Evolutionary conservation across 2,797 vertebrate species (phyloP), one percentile per base, ranked within the genome.

Genomic region (Monodelphis domestica): DNA sequence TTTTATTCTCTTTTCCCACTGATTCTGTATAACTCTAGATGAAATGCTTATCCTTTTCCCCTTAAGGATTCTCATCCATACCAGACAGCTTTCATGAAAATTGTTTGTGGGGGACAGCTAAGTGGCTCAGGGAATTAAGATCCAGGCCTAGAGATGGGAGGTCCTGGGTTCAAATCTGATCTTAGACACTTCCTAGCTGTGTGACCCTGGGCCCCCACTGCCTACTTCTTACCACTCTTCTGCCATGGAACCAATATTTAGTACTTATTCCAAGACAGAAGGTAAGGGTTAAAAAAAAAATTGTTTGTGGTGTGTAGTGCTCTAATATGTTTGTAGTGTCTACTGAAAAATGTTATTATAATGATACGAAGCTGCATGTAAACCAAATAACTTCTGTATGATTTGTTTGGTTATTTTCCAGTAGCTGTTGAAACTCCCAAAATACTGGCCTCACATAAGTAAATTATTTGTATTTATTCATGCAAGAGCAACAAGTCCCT

Each of bases 311-410:
- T 50, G 38, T 78, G 21, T 45, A 30, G 45, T 45, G 38, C 24
- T 17, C 38, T n/a, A 2, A 78, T 21, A 70, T 45, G 38, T 45
- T 84, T 45, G 45, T 45, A 50, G 5, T 11, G 70, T 11, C 38
- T 84, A 45, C 1, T 84, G n/a, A 84, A 84, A 45, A 50, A 45
- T 45, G 24, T 57, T 93, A 92, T 89, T 28, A 91, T 29, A 11
- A 94, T 91, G 21, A 54, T 52, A 53, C 88, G 92, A 92, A 78
- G 88, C 10, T 55, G 53, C n/a, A 53, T 90, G 55, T 92, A 93
- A 89, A 94, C 33, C 78, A 94, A 91, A 94, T 14, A 54, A 29
- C 45, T 89, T 33, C 54, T 90, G 29, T 38, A 29, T 3, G 52
- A 54, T 93, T 3, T 90, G 51, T 70, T 53, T 89, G 87, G 87